Evolutionary conservation across 2,113 vertebrate genomes (phyloP).

Genomic region (Sebastes schlegelii): DNA sequence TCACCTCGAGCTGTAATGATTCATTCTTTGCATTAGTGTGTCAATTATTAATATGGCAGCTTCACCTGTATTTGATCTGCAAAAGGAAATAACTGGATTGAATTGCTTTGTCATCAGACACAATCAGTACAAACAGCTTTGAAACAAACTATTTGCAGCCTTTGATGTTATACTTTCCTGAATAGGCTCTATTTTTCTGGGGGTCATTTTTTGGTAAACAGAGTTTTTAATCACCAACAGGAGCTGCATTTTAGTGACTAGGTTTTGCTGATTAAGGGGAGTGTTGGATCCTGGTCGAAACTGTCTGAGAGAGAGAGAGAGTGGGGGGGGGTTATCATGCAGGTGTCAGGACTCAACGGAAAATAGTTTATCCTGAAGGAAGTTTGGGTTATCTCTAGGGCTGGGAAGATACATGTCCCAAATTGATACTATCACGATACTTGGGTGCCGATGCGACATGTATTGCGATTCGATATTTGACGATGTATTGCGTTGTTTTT

Average conservation of each 20-base stretch:
- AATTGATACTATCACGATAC: too few relatives aligned
- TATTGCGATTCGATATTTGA: too few relatives aligned
- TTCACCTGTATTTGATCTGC: constrained; percentile 22
- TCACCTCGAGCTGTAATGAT: constrained; percentile 15
- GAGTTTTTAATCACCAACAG: background rate
- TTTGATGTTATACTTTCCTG: background rate
- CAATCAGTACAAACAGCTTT: background rate
- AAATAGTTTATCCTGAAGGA: background rate
- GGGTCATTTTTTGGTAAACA: background rate
- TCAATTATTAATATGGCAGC: constrained; percentile 37
- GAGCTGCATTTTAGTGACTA: background rate
- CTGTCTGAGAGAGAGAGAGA: background rate
- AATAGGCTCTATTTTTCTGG: background rate
- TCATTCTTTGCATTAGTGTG: constrained; percentile 3
- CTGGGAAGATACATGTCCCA: too few relatives aligned
- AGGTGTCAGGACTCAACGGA: background rate
- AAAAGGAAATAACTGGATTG: background rate
- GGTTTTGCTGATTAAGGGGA: constrained; percentile 6
- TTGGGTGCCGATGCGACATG: too few relatives aligned
- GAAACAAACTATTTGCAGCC: background rate
- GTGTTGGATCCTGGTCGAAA: constrained; percentile 16
- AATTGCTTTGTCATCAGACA: background rate
- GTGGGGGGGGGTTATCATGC: background rate
- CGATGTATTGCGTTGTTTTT: too few relatives aligned
- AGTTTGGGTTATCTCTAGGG: background rate